Conservation (phyloP, 2,888 invertebrate genomes). For the Agonopterix arenella region DNA sequence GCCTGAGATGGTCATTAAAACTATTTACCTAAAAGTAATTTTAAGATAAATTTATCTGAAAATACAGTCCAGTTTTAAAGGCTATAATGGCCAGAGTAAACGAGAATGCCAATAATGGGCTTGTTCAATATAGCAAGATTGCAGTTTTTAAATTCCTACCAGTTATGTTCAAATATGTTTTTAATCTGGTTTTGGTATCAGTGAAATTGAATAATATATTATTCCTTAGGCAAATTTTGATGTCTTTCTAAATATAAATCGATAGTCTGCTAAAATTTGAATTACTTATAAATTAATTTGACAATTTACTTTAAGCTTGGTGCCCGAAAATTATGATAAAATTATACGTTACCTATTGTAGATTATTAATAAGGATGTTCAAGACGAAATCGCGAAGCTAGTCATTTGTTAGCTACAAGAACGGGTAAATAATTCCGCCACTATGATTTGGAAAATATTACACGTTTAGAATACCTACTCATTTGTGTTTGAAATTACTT, state of each 20-base stretch:
- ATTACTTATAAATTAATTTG: background rate
- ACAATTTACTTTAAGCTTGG: slow-evolving; percentile 6
- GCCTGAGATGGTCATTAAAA: too few relatives aligned
- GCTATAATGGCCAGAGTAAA: too few relatives aligned
- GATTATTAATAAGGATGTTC: slow-evolving; percentile 7
- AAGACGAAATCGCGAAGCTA: slow-evolving; percentile 30
- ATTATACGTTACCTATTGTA: background rate
- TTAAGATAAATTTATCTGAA: too few relatives aligned
- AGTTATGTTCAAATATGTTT: too few relatives aligned
- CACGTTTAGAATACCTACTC: slow-evolving; percentile 1
- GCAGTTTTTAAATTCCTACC: too few relatives aligned
- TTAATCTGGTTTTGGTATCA: background rate
- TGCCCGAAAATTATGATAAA: background rate
- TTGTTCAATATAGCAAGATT: too few relatives aligned
- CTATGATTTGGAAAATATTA: background rate
- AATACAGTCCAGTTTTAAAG: too few relatives aligned
- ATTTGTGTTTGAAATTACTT: background rate
- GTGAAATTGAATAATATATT: background rate
- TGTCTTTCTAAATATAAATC: background rate
- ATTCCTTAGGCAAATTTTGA: background rate
- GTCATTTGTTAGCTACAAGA: slow-evolving; percentile 22
- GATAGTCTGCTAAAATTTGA: background rate
- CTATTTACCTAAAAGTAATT: too few relatives aligned
- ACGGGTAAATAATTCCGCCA: too few relatives aligned
- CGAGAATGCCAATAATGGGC: too few relatives aligned